Evolutionary conservation across 35 echinoderm and acorn worm genomes (phyloP), one percentile per base, ranked within the genome.

Genomic region (Heliocidaris tuberculata): DNA sequence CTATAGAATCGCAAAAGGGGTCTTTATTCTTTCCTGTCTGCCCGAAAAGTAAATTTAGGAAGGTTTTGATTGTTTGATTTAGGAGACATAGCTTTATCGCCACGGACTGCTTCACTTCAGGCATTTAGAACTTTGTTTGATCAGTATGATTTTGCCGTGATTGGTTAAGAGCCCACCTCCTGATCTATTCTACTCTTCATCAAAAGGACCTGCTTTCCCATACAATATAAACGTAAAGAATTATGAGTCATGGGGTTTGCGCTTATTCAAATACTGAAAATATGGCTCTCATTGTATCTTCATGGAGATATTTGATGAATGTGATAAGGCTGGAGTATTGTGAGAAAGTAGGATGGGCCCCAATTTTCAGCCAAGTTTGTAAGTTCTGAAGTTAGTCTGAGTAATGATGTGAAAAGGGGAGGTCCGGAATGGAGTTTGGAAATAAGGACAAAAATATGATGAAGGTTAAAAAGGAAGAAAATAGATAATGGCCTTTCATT

Each of bases 281-380:
- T 78, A 21, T 78, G 21, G 65, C 65, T 24, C n/a, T 78, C 21
- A 19, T n/a, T 78, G 24, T 78, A 78, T 4, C 65, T 78, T 78
- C 27, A 7, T 24, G 8, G 19, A n/a, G 65, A n/a, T 78, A 29
- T 78, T 21, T 78, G 65, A 78, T 78, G 65, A n/a, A 78, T 78
- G 4, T 78, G 21, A 78, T 70, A 78, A 78, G 65, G 65, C 19
- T 19, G 65, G 65, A 78, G 65, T 78, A 78, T 78, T 78, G 65
- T 78, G 65, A 78, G 65, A 78, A 78, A 78, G 24, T 78, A 78
- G 65, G 65, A 78, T 78, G 65, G 65, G 65, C 65, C 65, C 65
- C 65, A 78, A 78, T 78, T 78, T 78, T 78, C 65, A 78, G 65
- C 52, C 52, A 13, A 56, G 52, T 78, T 78, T 27, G 27, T 5